A percentile compares a stretch with the other conserved stretches of the same genome.
Evolutionary conservation across 2,888 invertebrate genomes (phyloP).

Genomic region (Xanthia togata): DNA sequence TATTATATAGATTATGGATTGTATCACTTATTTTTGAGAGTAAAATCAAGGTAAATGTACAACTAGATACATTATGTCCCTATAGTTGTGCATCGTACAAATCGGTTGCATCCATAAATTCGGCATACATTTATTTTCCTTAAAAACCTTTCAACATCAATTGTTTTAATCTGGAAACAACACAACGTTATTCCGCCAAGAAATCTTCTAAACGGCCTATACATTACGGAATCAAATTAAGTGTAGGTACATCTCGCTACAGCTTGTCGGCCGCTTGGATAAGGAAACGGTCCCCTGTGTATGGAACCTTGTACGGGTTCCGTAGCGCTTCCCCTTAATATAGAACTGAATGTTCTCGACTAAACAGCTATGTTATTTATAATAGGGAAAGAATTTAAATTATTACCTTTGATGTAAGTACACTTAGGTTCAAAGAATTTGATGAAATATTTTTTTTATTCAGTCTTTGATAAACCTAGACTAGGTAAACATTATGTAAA

Average conservation of each 20-base stretch:
- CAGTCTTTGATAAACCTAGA: neutral
- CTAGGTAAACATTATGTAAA: neutral
- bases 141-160: constrained; percentile 30
- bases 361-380: constrained; percentile 35
- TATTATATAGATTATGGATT: no score
- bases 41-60: neutral
- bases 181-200: constrained; percentile 45
- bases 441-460: neutral
- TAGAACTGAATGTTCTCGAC: constrained; percentile 43
- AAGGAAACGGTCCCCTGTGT: constrained; percentile 64
- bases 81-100: neutral
- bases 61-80: neutral
- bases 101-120: neutral
- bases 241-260: constrained; percentile 64
- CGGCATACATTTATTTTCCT: neutral
- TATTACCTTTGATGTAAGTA: neutral
- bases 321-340: constrained; percentile 27
- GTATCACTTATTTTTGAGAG: neutral
- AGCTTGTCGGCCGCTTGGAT: constrained; percentile 57
- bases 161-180: constrained; percentile 50
- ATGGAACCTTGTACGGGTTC: constrained; percentile 48
- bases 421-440: neutral
- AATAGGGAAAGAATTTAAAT: constrained; percentile 7
- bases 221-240: constrained; percentile 64
- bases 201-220: constrained; percentile 62